A percentile compares a stretch with the other conserved stretches of the same genome.
These are phyloP conservation scores for Ectemnius cavifrons DNA, from an alignment of 2,888 invertebrate genomes.

Conservation along the genomic window DNA sequence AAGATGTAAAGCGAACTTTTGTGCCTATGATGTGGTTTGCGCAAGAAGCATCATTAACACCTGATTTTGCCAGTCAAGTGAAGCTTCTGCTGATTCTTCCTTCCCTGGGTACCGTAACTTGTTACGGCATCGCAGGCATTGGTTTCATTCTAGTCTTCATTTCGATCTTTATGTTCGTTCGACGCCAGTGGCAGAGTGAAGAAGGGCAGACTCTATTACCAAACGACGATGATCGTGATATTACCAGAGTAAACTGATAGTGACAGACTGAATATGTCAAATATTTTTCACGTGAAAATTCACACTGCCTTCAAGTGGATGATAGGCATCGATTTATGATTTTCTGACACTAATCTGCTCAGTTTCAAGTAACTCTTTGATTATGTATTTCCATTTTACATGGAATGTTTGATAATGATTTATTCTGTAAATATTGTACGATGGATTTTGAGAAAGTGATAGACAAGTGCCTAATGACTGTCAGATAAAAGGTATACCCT, in stretches of 20 bases:
- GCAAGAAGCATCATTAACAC: slow-evolving; percentile 82
- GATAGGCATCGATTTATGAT: not conserved
- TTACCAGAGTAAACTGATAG: slow-evolving; percentile 39
- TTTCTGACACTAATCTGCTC: not conserved
- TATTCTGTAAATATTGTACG: not conserved
- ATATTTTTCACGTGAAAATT: not conserved
- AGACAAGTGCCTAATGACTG: slow-evolving; percentile 1
- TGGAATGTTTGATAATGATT: not conserved
- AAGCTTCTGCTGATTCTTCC: slow-evolving; percentile 80
- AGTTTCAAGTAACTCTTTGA: not conserved
- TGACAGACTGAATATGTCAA: slow-evolving; percentile 1
- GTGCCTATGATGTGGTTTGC: slow-evolving; percentile 89
- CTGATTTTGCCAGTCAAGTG: slow-evolving; percentile 81
- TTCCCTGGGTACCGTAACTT: slow-evolving; percentile 80
- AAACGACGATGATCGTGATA: slow-evolving; percentile 48
- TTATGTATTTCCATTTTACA: not conserved
- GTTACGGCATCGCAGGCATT: slow-evolving; percentile 79
- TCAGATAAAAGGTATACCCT: not conserved
- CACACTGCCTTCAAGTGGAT: not conserved
- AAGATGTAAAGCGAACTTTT: slow-evolving; percentile 79
- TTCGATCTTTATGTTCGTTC: slow-evolving; percentile 71
- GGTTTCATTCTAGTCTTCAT: slow-evolving; percentile 76
- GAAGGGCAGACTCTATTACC: slow-evolving; percentile 74
- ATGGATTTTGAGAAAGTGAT: not conserved
- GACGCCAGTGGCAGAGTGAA: slow-evolving; percentile 69